Base-by-base conservation (phyloP, 1,140 invertebrate species). In the Maniola jurtina region DNA sequence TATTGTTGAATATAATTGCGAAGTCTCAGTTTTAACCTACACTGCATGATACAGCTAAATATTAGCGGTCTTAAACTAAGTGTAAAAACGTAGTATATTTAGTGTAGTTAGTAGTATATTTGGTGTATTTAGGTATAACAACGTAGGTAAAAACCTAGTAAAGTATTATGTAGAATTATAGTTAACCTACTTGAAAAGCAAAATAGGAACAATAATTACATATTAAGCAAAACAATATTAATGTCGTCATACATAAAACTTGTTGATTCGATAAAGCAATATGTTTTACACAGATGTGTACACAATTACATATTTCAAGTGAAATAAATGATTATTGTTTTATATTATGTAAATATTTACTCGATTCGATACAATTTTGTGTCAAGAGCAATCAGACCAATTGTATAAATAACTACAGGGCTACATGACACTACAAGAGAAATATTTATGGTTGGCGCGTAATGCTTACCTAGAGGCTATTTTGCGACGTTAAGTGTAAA, bases 301-400 rank as follows among this genome's bases (percentile, higher is more conserved):
- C 48, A 45, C 42, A 45, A 45, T 45, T 13, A 45, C 13, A 45
- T 11, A 45, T 45, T 45, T 13, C 5, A 5, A n/a, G 42, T 45
- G 42, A 45, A 45, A 40, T 40, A 40, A 40, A 40, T 6, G 38
- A 40, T 40, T 40, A 40, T 40, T 9, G 0, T 11, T 6, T 9
- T 45, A 45, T 13, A 45, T 11, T 45, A 45, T 45, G 14, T 45
- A 35, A 40, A 48, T 58, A 64, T 64, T 65, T 60, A 42, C 38
- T 59, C 57, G 35, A 34, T 25, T 52, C 16, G 48, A 34, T 55
- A 36, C 25, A 55, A 47, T 65, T 66, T 64, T 61, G 42, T 66
- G 64, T 74, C 69, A 71, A 74, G 69, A 71, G 45, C 64, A 33
- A 48, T 50, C 33, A 10, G 13, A 57, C 45, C 69, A 71, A 47